Percentiles rank a stretch among this genome's conserved stretches.
These are phyloP conservation scores for Hetaerina americana DNA, from an alignment of 1,140 invertebrate species.

Conservation along the genomic window DNA sequence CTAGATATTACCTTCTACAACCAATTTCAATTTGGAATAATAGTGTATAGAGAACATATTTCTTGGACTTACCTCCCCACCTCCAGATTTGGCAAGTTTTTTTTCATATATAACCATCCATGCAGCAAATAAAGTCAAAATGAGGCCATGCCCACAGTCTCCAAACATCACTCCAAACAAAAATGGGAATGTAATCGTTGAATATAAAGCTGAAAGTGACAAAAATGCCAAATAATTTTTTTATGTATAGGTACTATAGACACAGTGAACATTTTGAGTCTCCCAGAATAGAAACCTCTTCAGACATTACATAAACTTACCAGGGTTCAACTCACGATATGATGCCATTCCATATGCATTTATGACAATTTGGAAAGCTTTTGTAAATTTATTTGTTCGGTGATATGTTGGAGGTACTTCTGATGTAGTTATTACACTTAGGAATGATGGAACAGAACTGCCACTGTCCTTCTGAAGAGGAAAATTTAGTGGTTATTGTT, in stretches of 20 bases:
- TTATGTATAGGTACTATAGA: not conserved
- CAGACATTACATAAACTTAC: slow-evolving; percentile 26
- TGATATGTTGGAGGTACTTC: slow-evolving; percentile 92
- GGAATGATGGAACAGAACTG: slow-evolving; percentile 86
- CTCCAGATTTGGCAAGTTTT: too few relatives aligned
- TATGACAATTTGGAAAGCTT: slow-evolving; percentile 89
- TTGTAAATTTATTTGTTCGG: slow-evolving; percentile 89
- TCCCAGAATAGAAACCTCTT: not conserved
- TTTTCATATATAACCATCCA: slow-evolving; percentile 46
- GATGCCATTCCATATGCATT: slow-evolving; percentile 88
- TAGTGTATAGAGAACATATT: too few relatives aligned
- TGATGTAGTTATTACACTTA: slow-evolving; percentile 82
- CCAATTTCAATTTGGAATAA: too few relatives aligned
- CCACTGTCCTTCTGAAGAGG: slow-evolving; percentile 64
- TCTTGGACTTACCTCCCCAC: too few relatives aligned
- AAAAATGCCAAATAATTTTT: not conserved
- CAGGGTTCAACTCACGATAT: slow-evolving; percentile 92
- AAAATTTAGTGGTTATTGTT: too few relatives aligned
- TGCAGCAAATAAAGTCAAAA: slow-evolving; percentile 45
- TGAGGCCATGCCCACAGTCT: slow-evolving; percentile 78
- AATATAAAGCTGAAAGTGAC: slow-evolving; percentile 62
- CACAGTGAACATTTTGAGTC: not conserved
- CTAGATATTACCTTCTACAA: too few relatives aligned
- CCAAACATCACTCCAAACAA: slow-evolving; percentile 98
- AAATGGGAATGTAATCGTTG: slow-evolving; percentile 96